Percentiles rank a stretch among this genome's conserved stretches.
Evolutionary conservation across 2,113 vertebrate species (phyloP).

Genomic region (Cheirogaleus medius): DNA sequence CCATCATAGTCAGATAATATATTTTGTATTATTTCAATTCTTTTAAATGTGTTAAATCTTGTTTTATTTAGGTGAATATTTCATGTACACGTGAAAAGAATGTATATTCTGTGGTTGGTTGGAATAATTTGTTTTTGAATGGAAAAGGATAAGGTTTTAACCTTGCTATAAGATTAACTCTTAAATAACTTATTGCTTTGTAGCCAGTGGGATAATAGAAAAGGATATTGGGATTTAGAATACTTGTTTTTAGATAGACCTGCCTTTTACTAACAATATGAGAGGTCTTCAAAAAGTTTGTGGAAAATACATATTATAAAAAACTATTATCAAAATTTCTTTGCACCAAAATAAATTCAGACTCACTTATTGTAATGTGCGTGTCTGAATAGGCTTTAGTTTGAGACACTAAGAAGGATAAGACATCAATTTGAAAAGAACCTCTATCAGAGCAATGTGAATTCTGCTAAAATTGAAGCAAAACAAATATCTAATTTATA

Average conservation of each 20-base stretch:
- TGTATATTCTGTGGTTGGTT: neutral
- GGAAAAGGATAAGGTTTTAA: neutral
- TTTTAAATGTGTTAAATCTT: neutral
- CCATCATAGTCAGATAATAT: neutral
- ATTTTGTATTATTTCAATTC: neutral
- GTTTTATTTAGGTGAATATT: neutral
- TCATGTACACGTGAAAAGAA: neutral
- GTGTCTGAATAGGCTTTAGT: neutral
- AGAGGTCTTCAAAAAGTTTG: too few relatives aligned
- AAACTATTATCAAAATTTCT: neutral
- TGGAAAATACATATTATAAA: neutral
- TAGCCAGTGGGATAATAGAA: neutral
- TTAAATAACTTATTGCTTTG: neutral
- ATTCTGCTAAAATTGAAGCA: too few relatives aligned
- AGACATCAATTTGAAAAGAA: too few relatives aligned
- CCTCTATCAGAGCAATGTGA: too few relatives aligned
- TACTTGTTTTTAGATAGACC: neutral
- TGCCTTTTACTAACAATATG: neutral
- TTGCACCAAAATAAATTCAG: neutral
- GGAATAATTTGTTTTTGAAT: slow-evolving; percentile 19
- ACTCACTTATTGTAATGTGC: neutral
- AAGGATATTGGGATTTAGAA: neutral
- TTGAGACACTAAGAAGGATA: too few relatives aligned
- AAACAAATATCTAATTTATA: too few relatives aligned
- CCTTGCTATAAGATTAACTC: neutral